Conservation (phyloP, 2,113 vertebrate genomes). For the Periophthalmodon schlosseri region DNA sequence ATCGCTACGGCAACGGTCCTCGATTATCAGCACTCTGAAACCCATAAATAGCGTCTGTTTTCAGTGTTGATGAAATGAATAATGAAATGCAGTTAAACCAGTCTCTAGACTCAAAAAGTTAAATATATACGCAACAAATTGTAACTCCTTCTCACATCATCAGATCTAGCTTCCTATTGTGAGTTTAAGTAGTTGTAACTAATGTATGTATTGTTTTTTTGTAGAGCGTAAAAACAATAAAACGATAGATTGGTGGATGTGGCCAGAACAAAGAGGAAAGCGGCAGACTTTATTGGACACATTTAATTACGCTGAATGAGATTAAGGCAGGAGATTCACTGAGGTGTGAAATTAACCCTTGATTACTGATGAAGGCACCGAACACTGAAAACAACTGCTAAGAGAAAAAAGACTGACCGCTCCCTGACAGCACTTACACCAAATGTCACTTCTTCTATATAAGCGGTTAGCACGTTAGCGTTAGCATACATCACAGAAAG, state of each 20-base stretch:
- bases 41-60: too few relatives aligned
- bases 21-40: too few relatives aligned
- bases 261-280: slow-evolving; percentile 93
- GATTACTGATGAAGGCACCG: slow-evolving; percentile 85
- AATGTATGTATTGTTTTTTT: neutral
- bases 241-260: slow-evolving; percentile 64
- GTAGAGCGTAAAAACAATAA: slow-evolving; percentile 82
- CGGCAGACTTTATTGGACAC: slow-evolving; percentile 97
- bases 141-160: neutral
- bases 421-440: slow-evolving; percentile 65
- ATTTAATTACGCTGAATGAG: slow-evolving; percentile 99
- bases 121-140: neutral
- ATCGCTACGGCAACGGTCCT: too few relatives aligned
- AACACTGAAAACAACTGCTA: slow-evolving; percentile 68
- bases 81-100: neutral
- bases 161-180: neutral
- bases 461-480: slow-evolving; percentile 38
- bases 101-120: neutral
- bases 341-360: slow-evolving; percentile 99
- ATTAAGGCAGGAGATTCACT: slow-evolving; percentile 95
- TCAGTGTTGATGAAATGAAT: too few relatives aligned
- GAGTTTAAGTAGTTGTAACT: neutral
- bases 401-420: slow-evolving; percentile 65
- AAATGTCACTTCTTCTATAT: slow-evolving; percentile 29
- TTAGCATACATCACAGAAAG: slow-evolving; percentile 46